Conservation (phyloP, 1,140 invertebrate species). For the Ectropis grisescens region DNA sequence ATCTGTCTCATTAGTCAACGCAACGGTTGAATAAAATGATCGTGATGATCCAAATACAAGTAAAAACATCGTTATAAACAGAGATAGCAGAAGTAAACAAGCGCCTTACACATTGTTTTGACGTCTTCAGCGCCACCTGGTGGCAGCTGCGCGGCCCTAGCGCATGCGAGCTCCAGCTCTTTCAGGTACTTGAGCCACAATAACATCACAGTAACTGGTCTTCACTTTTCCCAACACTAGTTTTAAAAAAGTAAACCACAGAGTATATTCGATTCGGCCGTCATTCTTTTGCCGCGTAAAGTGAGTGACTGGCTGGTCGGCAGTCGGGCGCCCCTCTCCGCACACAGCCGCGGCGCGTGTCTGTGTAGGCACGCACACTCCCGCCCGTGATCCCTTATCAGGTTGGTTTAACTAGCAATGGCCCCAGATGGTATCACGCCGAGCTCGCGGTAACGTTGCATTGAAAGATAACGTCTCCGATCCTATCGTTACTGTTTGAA, state of each 20-base stretch:
- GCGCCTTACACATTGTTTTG: constrained; percentile 60
- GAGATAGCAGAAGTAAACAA: constrained; percentile 28
- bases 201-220: constrained; percentile 50
- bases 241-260: constrained; percentile 11
- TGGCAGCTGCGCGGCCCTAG: constrained; percentile 35
- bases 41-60: constrained; percentile 1
- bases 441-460: constrained; percentile 68
- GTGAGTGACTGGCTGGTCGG: constrained; percentile 55
- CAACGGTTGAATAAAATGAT: neutral
- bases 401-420: constrained; percentile 66
- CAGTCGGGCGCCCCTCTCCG: constrained; percentile 37
- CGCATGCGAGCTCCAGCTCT: constrained; percentile 57
- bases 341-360: constrained; percentile 25
- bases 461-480: constrained; percentile 67
- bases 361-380: constrained; percentile 35
- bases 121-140: constrained; percentile 46
- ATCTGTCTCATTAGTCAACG: neutral
- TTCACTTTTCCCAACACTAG: constrained; percentile 25
- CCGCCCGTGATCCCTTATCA: constrained; percentile 57
- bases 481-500: constrained; percentile 64
- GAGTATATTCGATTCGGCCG: constrained; percentile 12
- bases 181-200: constrained; percentile 62
- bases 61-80: constrained; percentile 10
- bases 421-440: constrained; percentile 58
- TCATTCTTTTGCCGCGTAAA: constrained; percentile 64